Evolutionary conservation across 30 jellyfish, hydroid and myxozoan genomes (phyloP), one percentile per base, ranked within the genome.

Genomic region (Aurelia sp.): DNA sequence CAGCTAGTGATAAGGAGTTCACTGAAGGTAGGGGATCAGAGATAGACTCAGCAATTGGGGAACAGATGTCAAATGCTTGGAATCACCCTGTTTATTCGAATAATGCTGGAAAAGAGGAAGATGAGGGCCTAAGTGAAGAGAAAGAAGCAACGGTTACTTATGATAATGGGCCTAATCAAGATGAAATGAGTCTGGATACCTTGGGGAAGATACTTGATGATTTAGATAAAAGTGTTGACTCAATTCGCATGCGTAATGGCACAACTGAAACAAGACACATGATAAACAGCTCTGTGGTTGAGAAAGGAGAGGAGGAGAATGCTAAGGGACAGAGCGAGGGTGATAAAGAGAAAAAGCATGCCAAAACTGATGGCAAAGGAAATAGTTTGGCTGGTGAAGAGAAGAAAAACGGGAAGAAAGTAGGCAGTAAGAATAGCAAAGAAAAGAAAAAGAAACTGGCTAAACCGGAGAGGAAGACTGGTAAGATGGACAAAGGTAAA

Each of bases 161-260:
- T 59, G 63, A 73, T 16, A 84, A n/a, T 22, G 82, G 61, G 41
- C 87, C 63, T 13, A 59, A 40, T 62, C 62, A 72, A 41, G 93
- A 72, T 57, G 93, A 84, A 22, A 71, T 84, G 93, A 87, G 76
- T 59, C 67, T 87, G 60, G 96, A 87, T 70, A n/a, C 89, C 18
- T 74, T 87, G 73, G 96, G 90, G 6, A 70, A 69, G 66, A 87
- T 87, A 31, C 64, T 87, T 52, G 96, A 87, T 71, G 96, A 87
- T 66, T 40, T 87, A 15, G 96, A 87, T 62, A 71, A 73, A 33
- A 84, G 93, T 63, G 93, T 84, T 44, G 93, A 76, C 22, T 51
- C 84, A 16, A 50, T 84, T 6, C 55, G 80, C 62, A 30, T 55
- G 44, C 68, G 66, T 33, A 84, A 84, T 62, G 59, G 51, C 40